Evolutionary conservation across 2,888 invertebrate species (phyloP), one percentile per base, ranked within the genome.

Genomic region (Spicauda simplicius): DNA sequence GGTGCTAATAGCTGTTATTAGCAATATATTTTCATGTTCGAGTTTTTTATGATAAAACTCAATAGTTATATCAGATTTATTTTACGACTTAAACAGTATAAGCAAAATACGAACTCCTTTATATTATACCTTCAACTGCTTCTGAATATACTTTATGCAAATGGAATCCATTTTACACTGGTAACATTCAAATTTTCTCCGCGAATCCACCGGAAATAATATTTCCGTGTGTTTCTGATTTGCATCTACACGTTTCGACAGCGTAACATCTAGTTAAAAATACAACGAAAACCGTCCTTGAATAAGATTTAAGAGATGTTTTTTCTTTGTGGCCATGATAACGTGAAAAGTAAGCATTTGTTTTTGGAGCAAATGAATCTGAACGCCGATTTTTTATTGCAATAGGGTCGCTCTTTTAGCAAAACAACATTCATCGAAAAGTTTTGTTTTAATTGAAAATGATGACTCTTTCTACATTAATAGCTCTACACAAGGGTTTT

Each of bases 161-260:
- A 63, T 55, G 19, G 20, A 63, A 63, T 55, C 54, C 41, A 62
- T 55, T 54, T 62, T 62, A 55, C 45, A 41, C 54, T 54, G 62
- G 55, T 18, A 63, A 63, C 48, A 63, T 55, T 63, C 63, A 55
- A 63, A 63, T 55, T 63, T 63, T 48, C 55, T 62, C 45, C 54
- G 25, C 45, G 25, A 45, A 54, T 62, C 45, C 62, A 45, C 61
- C n/a, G 62, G 30, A 63, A 63, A 55, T 55, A 45, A 55, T 25
- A 55, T 63, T 63, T 63, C 25, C 63, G 55, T 30, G 55, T 48
- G 63, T 41, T 54, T 37, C 61, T 61, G 53, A 61, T 61, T 62
- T 54, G 54, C 41, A 62, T 62, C 37, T 52, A 50, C 50, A 50
- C 50, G 50, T 50, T 50, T 18, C 18, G 48, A 48, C 41, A 7